phyloP scores from a whole-genome alignment of 2,888 invertebrate species.

The Lasiommata megera region DNA sequence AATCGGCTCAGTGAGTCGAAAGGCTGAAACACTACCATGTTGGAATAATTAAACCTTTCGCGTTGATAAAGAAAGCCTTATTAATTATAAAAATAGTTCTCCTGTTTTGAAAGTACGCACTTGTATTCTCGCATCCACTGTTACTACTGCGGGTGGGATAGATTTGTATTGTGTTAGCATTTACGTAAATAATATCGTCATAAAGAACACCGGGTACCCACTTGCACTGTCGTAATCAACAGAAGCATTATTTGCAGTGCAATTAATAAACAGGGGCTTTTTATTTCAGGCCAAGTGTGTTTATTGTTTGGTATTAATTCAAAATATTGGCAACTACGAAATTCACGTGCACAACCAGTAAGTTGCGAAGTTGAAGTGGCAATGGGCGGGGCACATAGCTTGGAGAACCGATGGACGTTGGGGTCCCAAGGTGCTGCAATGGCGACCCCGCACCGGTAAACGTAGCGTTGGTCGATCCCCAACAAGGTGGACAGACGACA shows the following conservation, averaged over 20 bases:
- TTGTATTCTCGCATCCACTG: neutral
- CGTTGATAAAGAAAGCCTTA: neutral
- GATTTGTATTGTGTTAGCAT: neutral
- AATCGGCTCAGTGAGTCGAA: too few species aligned
- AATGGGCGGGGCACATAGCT: too few species aligned
- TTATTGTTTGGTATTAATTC: too few species aligned
- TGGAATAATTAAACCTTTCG: neutral
- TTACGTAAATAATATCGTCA: neutral
- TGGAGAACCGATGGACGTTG: too few species aligned
- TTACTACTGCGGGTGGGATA: neutral
- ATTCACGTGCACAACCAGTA: too few species aligned
- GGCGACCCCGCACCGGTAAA: too few species aligned
- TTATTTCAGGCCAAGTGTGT: neutral
- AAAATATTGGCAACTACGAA: too few species aligned
- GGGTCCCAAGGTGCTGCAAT: too few species aligned
- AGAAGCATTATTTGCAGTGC: neutral
- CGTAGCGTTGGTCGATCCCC: too few species aligned
- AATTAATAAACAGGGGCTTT: neutral
- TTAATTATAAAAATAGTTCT: neutral
- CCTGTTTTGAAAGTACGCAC: neutral
- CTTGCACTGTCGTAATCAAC: neutral
- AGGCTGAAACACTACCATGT: too few species aligned
- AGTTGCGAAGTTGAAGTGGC: too few species aligned
- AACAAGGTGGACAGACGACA: too few species aligned
- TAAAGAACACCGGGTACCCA: neutral